Evolutionary conservation across 1,140 invertebrate species (phyloP), one percentile per base, ranked within the genome.

Genomic region (Camponotus pennsylvanicus): DNA sequence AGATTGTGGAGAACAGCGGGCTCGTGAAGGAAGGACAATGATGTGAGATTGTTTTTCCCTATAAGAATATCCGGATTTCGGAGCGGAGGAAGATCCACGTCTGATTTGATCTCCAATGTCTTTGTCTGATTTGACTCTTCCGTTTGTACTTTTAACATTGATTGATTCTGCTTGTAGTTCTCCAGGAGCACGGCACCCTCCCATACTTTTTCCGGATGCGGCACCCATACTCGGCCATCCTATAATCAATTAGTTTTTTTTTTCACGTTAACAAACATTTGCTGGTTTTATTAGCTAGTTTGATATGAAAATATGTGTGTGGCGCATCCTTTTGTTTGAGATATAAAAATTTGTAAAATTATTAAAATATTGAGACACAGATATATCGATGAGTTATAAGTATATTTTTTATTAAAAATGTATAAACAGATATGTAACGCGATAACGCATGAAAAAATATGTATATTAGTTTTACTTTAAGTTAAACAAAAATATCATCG

Each of bases 31-130:
- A 99, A 99, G 18, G 98, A 99, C 1, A 99, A 95, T 0, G 98
- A 98, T 0, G 99, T 99, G 63, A 99, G 96, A 96, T 99, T 99
- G 96, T 99, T 99, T 95, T 99, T 98, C n/a, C 99, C 99, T 86
- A 99, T 98, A 34, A 99, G 96, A 90, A 99, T 99, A 69, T 99
- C 98, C 0, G 99, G 99, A 95, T 99, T 99, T 71, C 98, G 96
- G 55, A 99, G 94, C 5, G 98, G 99, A 0, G 99, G 99, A 64
- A 99, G 95, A 84, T 98, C 96, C 27, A 95, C 96, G 90, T 98
- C 97, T 90, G 96, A 94, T 90, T 96, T 96, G 13, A 98, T 95
- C 90, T 96, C 94, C 55, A 95, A 67, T 91, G 91, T 92, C 93
- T 95, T 97, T 93, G 93, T 96, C 91, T 93, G 96, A n/a, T 95